phyloP scores from a whole-genome alignment of 2,888 invertebrate species.

The Acleris laterana region DNA sequence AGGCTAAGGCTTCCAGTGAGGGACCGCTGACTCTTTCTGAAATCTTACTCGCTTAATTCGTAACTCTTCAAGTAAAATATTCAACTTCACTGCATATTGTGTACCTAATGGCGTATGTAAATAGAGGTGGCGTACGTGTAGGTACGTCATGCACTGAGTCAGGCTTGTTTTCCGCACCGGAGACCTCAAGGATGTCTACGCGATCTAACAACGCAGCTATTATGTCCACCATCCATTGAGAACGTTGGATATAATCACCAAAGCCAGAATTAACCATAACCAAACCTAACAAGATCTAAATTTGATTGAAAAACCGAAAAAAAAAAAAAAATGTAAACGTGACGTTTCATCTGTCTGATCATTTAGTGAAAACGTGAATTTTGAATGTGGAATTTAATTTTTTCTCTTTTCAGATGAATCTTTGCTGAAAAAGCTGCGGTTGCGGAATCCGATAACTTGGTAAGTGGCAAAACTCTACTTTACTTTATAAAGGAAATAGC shows the following conservation, averaged over 20 bases:
- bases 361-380: not conserved
- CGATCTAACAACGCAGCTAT: constrained; percentile 30
- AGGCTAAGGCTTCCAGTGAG: no score
- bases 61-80: not conserved
- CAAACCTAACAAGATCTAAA: not conserved
- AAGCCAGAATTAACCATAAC: constrained; percentile 3
- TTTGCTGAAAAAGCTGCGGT: no score
- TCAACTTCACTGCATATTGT: not conserved
- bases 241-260: constrained; percentile 1
- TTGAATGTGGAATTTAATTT: not conserved
- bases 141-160: constrained; percentile 26
- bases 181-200: constrained; percentile 56
- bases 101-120: constrained; percentile 18
- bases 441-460: no score
- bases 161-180: constrained; percentile 55
- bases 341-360: not conserved
- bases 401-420: constrained; percentile 1
- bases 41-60: no score
- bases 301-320: not conserved
- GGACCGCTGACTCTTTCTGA: no score
- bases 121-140: constrained; percentile 17
- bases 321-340: no score
- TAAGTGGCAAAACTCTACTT: no score
- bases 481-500: no score
- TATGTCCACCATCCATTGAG: constrained; percentile 35